Conservation (phyloP, 92 coral and sea anemone genomes). For the Siderastrea radians region DNA sequence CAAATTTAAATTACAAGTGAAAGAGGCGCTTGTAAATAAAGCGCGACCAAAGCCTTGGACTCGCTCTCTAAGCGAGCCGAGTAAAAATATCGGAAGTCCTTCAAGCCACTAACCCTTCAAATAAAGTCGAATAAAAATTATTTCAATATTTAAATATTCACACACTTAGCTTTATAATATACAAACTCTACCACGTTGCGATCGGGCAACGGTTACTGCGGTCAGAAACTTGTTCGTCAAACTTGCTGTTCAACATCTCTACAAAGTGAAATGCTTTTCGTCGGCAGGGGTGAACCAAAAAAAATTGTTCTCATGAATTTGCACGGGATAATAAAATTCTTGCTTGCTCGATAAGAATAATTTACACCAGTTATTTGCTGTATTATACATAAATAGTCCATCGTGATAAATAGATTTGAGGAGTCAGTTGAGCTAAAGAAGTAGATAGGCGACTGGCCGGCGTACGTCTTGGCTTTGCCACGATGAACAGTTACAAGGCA, state of each 20-base stretch:
- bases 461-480: slow-evolving; percentile 94
- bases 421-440: slow-evolving; percentile 78
- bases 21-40: slow-evolving; percentile 76
- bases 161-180: slow-evolving; percentile 75
- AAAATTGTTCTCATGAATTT: slow-evolving; percentile 5
- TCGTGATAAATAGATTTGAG: slow-evolving; percentile 72
- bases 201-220: slow-evolving; percentile 71
- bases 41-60: slow-evolving; percentile 14
- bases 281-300: slow-evolving; percentile 36
- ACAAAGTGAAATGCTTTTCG: slow-evolving; percentile 51
- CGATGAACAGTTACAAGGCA: slow-evolving; percentile 96
- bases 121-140: slow-evolving; percentile 66
- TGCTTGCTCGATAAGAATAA: slow-evolving; percentile 75
- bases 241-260: slow-evolving; percentile 27
- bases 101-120: slow-evolving; percentile 84
- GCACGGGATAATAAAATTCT: slow-evolving; percentile 47
- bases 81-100: slow-evolving; percentile 11
- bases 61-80: slow-evolving; percentile 21
- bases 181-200: slow-evolving; percentile 83
- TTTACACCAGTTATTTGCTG: slow-evolving; percentile 84
- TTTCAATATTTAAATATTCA: slow-evolving; percentile 83
- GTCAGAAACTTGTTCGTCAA: slow-evolving; percentile 63
- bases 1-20: slow-evolving; percentile 88
- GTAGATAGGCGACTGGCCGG: slow-evolving; percentile 97
- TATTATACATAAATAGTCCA: slow-evolving; percentile 80